A percentile compares a stretch with the other conserved stretches of the same genome.
Conservation (phyloP, 2,797 vertebrate genomes). For the Orestias chungarensis region DNA sequence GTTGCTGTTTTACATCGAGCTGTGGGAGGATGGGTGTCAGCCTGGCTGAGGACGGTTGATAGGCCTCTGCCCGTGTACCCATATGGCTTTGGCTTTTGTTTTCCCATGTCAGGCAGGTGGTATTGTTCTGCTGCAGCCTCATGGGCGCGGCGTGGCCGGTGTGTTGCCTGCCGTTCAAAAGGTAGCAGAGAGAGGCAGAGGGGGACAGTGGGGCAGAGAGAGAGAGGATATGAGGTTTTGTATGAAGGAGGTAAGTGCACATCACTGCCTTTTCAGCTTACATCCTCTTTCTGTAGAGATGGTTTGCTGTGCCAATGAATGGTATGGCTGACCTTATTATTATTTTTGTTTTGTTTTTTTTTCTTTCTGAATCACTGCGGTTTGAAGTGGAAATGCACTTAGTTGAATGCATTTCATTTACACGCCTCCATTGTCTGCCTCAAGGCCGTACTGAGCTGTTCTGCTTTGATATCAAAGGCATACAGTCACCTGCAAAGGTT, state of each 20-base stretch:
- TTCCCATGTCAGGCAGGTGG: slow-evolving; percentile 79
- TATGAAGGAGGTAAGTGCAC: slow-evolving; percentile 73
- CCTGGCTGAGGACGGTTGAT: slow-evolving; percentile 48
- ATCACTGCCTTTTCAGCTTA: slow-evolving; percentile 67
- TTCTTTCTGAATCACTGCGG: slow-evolving; percentile 47
- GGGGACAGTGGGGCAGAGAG: slow-evolving; percentile 54
- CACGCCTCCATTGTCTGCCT: slow-evolving; percentile 53
- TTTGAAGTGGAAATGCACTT: slow-evolving; percentile 64
- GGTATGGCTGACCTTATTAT: slow-evolving; percentile 50
- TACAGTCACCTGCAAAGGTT: slow-evolving; percentile 5
- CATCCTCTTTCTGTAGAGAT: slow-evolving; percentile 52
- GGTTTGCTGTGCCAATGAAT: slow-evolving; percentile 66
- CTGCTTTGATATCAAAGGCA: slow-evolving; percentile 55
- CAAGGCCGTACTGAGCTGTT: slow-evolving; percentile 46
- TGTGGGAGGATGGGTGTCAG: slow-evolving; percentile 43
- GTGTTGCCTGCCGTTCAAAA: slow-evolving; percentile 82
- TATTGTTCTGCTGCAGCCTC: slow-evolving; percentile 81
- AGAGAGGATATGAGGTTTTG: slow-evolving; percentile 73
- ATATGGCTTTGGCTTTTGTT: slow-evolving; percentile 79
- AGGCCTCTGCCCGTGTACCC: slow-evolving; percentile 67
- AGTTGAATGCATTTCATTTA: slow-evolving; percentile 53
- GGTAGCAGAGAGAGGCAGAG: slow-evolving; percentile 73
- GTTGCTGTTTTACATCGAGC: slow-evolving; percentile 45
- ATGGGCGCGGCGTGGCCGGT: slow-evolving; percentile 76
- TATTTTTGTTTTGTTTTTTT: neutral